Percentiles rank a stretch among this genome's conserved stretches.
Conservation (phyloP, 2,888 invertebrate genomes). For the Hypsopygia costalis region DNA sequence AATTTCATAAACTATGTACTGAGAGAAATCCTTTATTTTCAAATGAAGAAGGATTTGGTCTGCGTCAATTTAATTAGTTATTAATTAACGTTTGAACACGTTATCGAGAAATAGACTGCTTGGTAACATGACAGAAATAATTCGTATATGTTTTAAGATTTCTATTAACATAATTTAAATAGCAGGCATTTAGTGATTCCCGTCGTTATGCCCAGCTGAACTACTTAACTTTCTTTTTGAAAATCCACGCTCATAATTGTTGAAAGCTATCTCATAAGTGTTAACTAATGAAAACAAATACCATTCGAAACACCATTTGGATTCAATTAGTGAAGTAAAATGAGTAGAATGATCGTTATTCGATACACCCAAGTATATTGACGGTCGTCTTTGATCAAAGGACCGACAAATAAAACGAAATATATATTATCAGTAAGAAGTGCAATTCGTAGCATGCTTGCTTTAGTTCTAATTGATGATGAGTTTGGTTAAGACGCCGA, state of each 20-base stretch:
- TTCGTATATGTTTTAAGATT: too few species aligned
- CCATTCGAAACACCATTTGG: constrained; percentile 41
- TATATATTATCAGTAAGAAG: constrained; percentile 29
- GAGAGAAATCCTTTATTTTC: too few species aligned
- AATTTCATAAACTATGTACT: too few species aligned
- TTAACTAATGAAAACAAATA: constrained; percentile 54
- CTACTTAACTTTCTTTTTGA: not conserved
- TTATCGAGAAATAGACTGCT: too few species aligned
- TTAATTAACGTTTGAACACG: too few species aligned
- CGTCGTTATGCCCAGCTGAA: not conserved
- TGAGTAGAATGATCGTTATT: constrained; percentile 47
- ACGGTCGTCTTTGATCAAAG: constrained; percentile 43
- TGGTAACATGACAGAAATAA: too few species aligned
- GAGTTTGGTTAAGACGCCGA: constrained; percentile 24
- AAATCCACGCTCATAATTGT: not conserved
- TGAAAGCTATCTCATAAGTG: constrained; percentile 15
- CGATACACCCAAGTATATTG: constrained; percentile 38
- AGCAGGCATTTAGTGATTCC: too few species aligned
- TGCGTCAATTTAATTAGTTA: too few species aligned
- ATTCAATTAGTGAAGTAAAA: constrained; percentile 54
- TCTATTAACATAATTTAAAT: too few species aligned
- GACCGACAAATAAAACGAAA: constrained; percentile 31
- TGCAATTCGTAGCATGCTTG: constrained; percentile 43
- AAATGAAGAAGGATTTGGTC: too few species aligned
- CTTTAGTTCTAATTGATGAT: constrained; percentile 40